Conservation (phyloP, 2,888 invertebrate genomes). For the Rhagonycha fulva region DNA sequence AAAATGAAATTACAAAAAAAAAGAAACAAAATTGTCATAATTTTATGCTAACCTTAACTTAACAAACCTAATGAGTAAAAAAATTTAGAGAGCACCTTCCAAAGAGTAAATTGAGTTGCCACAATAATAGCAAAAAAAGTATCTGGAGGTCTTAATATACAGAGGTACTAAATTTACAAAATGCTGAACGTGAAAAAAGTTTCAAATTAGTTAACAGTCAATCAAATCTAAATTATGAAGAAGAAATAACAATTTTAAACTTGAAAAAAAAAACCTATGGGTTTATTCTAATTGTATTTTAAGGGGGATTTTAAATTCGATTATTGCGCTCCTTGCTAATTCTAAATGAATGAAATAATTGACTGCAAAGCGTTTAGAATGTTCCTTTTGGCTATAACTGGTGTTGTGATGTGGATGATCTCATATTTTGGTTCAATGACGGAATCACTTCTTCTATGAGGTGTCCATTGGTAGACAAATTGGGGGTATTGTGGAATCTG, state of each 20-base stretch:
- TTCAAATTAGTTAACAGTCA: neutral
- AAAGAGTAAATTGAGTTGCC: neutral
- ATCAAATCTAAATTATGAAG: neutral
- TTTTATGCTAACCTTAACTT: neutral
- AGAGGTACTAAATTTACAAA: neutral
- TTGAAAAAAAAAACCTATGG: neutral
- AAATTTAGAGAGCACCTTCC: neutral
- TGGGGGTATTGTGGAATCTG: constrained; percentile 43
- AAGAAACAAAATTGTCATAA: neutral
- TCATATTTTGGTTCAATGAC: constrained; percentile 34
- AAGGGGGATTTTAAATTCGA: neutral
- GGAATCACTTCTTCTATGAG: constrained; percentile 40
- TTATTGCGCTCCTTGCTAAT: neutral
- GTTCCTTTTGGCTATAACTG: constrained; percentile 10
- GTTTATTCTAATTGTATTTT: neutral
- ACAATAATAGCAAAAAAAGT: neutral
- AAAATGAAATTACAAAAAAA: neutral
- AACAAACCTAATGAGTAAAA: neutral
- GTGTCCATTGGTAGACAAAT: constrained; percentile 43
- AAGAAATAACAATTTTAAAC: neutral
- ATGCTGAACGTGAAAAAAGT: neutral
- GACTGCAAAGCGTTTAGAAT: neutral
- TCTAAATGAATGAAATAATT: neutral
- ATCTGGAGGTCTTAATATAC: neutral
- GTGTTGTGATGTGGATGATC: constrained; percentile 39